Conservation (phyloP, 2,113 vertebrate genomes). For the Nothoprocta perdicaria region DNA sequence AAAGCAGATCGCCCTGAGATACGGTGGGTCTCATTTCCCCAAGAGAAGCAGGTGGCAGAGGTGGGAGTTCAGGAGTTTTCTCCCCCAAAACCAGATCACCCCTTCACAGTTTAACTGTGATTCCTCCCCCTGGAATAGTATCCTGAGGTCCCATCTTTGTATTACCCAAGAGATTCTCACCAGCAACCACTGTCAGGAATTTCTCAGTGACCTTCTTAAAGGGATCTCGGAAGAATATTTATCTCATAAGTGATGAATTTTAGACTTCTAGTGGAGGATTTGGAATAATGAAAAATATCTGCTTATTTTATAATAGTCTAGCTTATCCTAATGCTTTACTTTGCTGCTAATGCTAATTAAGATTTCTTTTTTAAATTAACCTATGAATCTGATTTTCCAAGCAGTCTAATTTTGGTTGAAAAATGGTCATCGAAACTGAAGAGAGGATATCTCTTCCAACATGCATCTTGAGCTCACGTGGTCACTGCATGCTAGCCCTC, state of each 20-base stretch:
- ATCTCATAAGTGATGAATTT: slow-evolving; percentile 29
- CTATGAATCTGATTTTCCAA: slow-evolving; percentile 19
- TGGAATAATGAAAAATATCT: slow-evolving; percentile 53
- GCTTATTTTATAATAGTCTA: slow-evolving; percentile 34
- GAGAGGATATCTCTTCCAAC: background rate
- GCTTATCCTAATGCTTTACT: slow-evolving; percentile 36
- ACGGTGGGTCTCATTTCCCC: background rate
- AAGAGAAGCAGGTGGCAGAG: background rate
- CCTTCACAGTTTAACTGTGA: background rate
- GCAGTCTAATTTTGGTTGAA: background rate
- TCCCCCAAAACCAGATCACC: background rate
- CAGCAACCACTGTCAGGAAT: background rate
- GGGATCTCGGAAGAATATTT: slow-evolving; percentile 17
- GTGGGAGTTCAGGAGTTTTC: background rate
- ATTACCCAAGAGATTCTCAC: background rate
- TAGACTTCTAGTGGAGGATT: slow-evolving; percentile 43
- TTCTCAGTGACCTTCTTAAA: slow-evolving; percentile 52
- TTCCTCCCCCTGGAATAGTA: background rate
- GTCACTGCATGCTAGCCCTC: background rate
- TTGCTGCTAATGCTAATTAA: slow-evolving; percentile 29
- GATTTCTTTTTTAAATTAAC: slow-evolving; percentile 5
- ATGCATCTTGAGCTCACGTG: background rate
- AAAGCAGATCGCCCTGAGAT: background rate
- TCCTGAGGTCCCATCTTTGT: background rate
- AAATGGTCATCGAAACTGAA: background rate